Evolutionary conservation across 2,888 invertebrate species (phyloP), one percentile per base, ranked within the genome.

Genomic region (Protodeltote pygarga): DNA sequence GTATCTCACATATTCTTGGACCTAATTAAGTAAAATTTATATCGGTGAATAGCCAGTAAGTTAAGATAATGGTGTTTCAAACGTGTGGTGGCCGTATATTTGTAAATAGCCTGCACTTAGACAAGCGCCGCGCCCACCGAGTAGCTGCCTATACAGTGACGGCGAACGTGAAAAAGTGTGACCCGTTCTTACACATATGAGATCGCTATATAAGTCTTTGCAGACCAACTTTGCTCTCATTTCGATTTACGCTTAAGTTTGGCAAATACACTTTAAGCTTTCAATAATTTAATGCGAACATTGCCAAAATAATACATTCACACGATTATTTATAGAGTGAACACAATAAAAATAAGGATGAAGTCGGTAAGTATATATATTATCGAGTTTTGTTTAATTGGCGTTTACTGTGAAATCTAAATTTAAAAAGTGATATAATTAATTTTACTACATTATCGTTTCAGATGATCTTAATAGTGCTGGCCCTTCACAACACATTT

Each of bases 161-260:
- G 79, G 91, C 89, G 91, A 91, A 89, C 81, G 92, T 87, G 79
- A 89, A 91, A 90, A 92, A 89, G 80, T 86, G 75, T 84, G 85
- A 89, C 91, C 87, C 82, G 91, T 85, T 91, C 91, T 89, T 90
- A 91, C 92, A 91, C 90, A 91, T 86, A 89, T 91, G 91, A 86
- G 81, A 81, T 85, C 77, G 80, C 85, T 91, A 92, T 92, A 92
- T 90, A 92, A 92, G 89, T 79, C 77, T 86, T 89, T 77, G 85
- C 89, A 73, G 79, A 75, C 84, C 75, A 77, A 85, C 69, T 85
- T 87, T 91, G 90, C 91, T 91, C 91, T 92, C 91, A 92, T 92
- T 92, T 92, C 87, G 79, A 86, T 85, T 83, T 80, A 81, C 86
- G 87, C 83, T 81, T 75, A 83, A 85, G 74, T 88, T 91, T 87